Evolutionary conservation across 2,888 invertebrate genomes (phyloP).

Genomic region (Diogma glabrata): DNA sequence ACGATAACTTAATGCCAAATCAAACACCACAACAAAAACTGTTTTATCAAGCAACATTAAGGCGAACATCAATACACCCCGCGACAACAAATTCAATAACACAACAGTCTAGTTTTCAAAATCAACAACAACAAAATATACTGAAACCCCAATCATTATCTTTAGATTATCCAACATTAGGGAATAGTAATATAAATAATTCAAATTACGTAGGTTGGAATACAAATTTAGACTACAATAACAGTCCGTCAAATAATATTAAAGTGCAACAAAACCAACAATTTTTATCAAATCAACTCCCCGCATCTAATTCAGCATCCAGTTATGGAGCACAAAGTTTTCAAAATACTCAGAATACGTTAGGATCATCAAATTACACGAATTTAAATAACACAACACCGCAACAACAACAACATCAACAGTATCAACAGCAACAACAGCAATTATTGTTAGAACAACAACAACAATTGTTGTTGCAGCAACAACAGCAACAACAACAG

Average conservation of each 20-base stretch:
- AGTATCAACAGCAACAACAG: constrained; percentile 17
- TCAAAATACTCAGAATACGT: constrained; percentile 10
- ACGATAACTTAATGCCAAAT: constrained; percentile 37
- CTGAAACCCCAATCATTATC: constrained; percentile 3
- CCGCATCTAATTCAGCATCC: neutral
- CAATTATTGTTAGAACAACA: constrained; percentile 22
- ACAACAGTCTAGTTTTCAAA: constrained; percentile 25
- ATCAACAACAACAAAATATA: constrained; percentile 15
- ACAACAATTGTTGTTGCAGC: constrained; percentile 18
- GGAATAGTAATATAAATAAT: constrained; percentile 2
- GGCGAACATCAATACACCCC: constrained; percentile 23
- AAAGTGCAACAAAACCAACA: constrained; percentile 1
- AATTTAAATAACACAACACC: too few relatives aligned
- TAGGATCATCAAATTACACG: too few relatives aligned
- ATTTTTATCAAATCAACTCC: constrained; percentile 1
- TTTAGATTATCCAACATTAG: constrained; percentile 3
- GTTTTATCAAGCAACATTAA: constrained; percentile 36
- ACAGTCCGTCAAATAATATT: neutral
- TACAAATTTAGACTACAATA: constrained; percentile 5
- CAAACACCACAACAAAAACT: constrained; percentile 44
- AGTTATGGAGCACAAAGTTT: neutral
- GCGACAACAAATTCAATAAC: constrained; percentile 35
- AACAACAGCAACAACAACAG: constrained; percentile 25
- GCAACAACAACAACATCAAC: constrained; percentile 17
- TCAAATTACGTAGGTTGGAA: neutral